Base-by-base conservation (phyloP, 2,797 vertebrate species). In the Betta splendens region DNA sequence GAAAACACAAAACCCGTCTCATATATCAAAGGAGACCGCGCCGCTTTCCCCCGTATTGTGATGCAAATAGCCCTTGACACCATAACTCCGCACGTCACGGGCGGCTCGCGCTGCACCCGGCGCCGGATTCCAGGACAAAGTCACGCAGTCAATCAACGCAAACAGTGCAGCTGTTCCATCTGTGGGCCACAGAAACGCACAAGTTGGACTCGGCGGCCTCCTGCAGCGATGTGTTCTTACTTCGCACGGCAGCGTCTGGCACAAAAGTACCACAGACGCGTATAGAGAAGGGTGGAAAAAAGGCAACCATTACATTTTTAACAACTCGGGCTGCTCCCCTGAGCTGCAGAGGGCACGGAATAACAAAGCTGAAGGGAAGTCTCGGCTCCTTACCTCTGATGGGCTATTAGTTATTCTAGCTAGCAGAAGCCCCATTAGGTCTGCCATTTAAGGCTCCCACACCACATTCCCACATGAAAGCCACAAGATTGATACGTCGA, bases 371-470 rank as follows among this genome's bases (percentile, higher is more conserved):
- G 72, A n/a, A 75, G 81, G 65, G 62, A 83, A 75, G 80, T 80
- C 73, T 83, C 66, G 59, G 74, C 80, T 88, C 80, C 77, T 77
- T 83, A 77, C 80, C 80, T 83, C 84, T 79, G 85, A 85, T 83
- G 82, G 81, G 69, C 75, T 85, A 89, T 90, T 89, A 90, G 88
- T 89, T 89, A 90, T 91, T 88, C 85, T 52, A 77, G 79, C 82
- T 69, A 77, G 77, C 80, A 74, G 87, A 83, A 87, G 83, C 82
- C 77, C 75, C 75, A 88, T 91, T 89, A 87, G 74, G 69, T 88
- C 79, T 80, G 66, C 69, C 67, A 75, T 87, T 91, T 85, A 86
- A 75, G 64, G 75, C 64, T 84, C 82, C 82, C 79, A 54, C 38
- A 63, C 75, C 81, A 83, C 80, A 70, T 77, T 83, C 76, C 62